Percentiles rank a stretch among this genome's conserved stretches.
These are phyloP conservation scores for Xanthorhoe designata DNA, from an alignment of 2,888 invertebrate genomes.

Conservation along the genomic window DNA sequence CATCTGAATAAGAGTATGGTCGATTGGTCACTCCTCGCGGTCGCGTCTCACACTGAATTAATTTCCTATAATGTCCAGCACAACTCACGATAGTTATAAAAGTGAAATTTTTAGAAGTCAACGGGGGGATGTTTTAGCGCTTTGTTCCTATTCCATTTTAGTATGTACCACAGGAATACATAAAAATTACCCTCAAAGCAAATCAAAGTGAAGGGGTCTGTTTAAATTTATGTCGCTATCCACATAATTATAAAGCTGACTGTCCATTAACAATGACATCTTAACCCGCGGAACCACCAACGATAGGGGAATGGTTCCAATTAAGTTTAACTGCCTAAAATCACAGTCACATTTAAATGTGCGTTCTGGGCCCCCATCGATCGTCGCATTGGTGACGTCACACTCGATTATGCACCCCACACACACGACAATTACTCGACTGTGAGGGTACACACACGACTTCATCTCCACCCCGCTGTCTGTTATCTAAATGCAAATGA, in stretches of 20 bases:
- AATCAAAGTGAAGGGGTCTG: neutral
- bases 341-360: neutral
- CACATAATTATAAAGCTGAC: neutral
- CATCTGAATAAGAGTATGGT: too few species aligned
- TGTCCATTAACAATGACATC: neutral
- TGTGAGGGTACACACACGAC: neutral
- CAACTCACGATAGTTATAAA: too few species aligned
- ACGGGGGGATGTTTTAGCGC: too few species aligned
- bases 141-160: too few species aligned
- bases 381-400: conserved; percentile 9
- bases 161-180: too few species aligned
- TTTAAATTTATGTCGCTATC: neutral
- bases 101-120: too few species aligned
- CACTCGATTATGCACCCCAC: conserved; percentile 18
- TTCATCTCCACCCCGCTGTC: conserved; percentile 2
- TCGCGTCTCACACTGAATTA: too few species aligned
- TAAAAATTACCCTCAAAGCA: too few species aligned
- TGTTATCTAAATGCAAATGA: neutral
- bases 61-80: too few species aligned
- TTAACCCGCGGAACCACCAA: neutral
- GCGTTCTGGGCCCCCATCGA: neutral
- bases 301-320: neutral
- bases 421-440: conserved; percentile 5
- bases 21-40: too few species aligned
- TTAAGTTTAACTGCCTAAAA: neutral